These are phyloP conservation scores for Hiodon alosoides DNA, from an alignment of 2,113 vertebrate species.

Conservation along the genomic window DNA sequence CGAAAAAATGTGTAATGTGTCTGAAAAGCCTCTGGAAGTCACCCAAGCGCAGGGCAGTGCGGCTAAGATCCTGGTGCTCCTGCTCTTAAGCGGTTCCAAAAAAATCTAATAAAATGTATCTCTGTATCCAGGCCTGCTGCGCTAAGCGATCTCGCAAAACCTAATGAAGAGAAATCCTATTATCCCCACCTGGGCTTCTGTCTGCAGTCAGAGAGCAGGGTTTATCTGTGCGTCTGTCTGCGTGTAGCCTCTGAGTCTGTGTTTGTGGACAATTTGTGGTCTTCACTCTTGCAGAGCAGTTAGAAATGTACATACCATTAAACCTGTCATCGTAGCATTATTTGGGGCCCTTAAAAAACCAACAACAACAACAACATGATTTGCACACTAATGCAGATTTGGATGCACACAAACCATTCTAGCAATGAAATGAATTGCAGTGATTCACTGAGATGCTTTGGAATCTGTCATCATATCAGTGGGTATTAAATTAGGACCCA, in stretches of 20 bases:
- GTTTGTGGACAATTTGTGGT: not conserved
- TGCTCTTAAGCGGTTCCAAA: not conserved
- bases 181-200: not conserved
- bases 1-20: too few species aligned
- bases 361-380: too few species aligned
- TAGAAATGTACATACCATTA: not conserved
- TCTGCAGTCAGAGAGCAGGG: not conserved
- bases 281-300: too few species aligned
- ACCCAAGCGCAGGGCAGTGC: not conserved
- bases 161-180: slow-evolving; percentile 28
- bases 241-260: not conserved
- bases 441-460: not conserved
- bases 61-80: slow-evolving; percentile 22
- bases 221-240: not conserved
- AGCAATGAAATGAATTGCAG: not conserved
- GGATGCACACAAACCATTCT: not conserved
- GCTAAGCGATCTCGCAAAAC: slow-evolving; percentile 6
- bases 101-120: slow-evolving; percentile 12
- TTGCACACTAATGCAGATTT: not conserved
- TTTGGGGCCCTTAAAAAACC: not conserved
- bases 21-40: not conserved
- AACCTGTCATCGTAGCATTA: not conserved
- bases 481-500: not conserved
- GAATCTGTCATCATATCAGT: not conserved
- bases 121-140: not conserved